phyloP scores from a whole-genome alignment of 2,113 vertebrate genomes.

The Epinephelus moara region DNA sequence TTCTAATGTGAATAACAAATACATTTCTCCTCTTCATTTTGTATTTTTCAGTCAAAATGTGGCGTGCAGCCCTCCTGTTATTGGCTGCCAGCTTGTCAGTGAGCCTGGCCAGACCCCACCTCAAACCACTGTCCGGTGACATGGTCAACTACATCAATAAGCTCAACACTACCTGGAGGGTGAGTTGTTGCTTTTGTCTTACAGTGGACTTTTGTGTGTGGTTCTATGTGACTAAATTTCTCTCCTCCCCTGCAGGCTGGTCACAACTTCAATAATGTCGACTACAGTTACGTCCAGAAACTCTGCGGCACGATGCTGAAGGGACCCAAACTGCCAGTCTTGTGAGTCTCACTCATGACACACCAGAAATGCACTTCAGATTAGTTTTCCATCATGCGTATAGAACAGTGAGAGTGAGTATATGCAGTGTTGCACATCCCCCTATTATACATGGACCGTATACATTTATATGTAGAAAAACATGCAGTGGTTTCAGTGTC shows the following conservation, averaged over 20 bases:
- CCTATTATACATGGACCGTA: background rate
- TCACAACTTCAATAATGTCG: constrained; percentile 90
- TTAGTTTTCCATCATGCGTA: background rate
- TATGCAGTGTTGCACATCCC: background rate
- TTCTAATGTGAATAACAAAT: background rate
- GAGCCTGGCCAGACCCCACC: constrained; percentile 78
- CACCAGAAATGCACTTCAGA: background rate
- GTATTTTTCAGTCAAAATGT: constrained; percentile 85
- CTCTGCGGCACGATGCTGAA: constrained; percentile 92
- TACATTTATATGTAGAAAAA: background rate
- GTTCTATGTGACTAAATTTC: background rate
- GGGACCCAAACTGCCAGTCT: constrained; percentile 89
- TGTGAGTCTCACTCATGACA: constrained; percentile 84
- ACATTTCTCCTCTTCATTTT: background rate
- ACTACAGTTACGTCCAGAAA: constrained; percentile 89
- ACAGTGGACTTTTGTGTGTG: background rate
- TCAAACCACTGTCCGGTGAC: constrained; percentile 87
- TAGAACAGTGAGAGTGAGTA: background rate
- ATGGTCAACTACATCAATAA: constrained; percentile 94
- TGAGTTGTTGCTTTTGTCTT: constrained; percentile 56
- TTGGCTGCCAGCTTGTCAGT: constrained; percentile 80
- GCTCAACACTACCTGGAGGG: constrained; percentile 93
- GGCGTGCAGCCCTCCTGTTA: constrained; percentile 78
- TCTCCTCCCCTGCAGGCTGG: constrained; percentile 84
- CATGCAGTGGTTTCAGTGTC: background rate